Evolutionary conservation across 1,140 invertebrate species (phyloP).

Genomic region (Lamellibrachia luymesi): DNA sequence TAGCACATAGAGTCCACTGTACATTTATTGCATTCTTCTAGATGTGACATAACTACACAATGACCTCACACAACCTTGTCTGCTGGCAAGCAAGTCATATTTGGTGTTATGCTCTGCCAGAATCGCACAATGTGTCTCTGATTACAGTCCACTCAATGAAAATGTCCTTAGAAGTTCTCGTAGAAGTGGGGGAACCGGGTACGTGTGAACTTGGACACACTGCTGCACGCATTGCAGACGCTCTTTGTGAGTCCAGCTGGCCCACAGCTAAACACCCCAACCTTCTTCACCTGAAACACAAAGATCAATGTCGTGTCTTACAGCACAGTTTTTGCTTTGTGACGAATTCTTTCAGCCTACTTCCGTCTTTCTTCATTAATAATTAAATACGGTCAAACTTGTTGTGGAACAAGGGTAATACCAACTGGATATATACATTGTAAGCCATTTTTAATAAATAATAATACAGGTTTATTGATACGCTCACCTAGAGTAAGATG

Average conservation of each 20-base stretch:
- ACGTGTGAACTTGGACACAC: conserved; percentile 88
- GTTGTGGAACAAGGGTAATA: neutral
- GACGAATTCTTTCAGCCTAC: neutral
- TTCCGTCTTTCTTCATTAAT: neutral
- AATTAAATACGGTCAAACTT: too few species aligned
- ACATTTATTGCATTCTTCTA: too few species aligned
- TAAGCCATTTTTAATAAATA: too few species aligned
- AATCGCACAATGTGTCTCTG: too few species aligned
- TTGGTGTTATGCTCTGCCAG: too few species aligned
- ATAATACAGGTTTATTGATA: too few species aligned
- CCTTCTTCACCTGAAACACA: conserved; percentile 82
- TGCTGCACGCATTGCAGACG: conserved; percentile 86
- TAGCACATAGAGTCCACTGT: too few species aligned
- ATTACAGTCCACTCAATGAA: too few species aligned
- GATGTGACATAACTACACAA: too few species aligned
- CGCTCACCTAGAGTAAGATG: too few species aligned
- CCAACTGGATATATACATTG: neutral
- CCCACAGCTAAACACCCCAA: conserved; percentile 96
- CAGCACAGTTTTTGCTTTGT: neutral
- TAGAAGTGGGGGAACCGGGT: conserved; percentile 98
- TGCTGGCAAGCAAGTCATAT: too few species aligned
- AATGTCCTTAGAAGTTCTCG: conserved; percentile 75
- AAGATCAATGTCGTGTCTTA: neutral
- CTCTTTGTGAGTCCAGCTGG: conserved; percentile 93
- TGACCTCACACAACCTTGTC: too few species aligned